Evolutionary conservation across 2,888 invertebrate genomes (phyloP).

Genomic region (Volucella inflata): DNA sequence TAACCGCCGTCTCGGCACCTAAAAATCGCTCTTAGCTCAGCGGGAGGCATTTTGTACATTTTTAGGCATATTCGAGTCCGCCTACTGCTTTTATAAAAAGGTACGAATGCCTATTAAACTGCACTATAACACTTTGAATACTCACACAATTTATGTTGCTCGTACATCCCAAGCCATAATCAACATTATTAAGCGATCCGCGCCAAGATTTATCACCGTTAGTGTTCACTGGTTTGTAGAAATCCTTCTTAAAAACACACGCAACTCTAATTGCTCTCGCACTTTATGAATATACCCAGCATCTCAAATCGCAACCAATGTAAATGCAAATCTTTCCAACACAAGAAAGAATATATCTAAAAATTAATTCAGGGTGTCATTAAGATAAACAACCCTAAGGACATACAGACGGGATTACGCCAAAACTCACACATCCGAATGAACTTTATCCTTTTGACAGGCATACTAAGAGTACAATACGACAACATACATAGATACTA

Average conservation of each 20-base stretch:
- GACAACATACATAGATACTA: no score
- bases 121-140: no score
- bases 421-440: slow-evolving; percentile 29
- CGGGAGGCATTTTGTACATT: no score
- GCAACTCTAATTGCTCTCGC: slow-evolving; percentile 12
- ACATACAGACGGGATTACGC: slow-evolving; percentile 40
- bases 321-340: slow-evolving; percentile 27
- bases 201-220: not conserved
- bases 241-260: not conserved
- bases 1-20: no score
- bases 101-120: no score
- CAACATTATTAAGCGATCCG: not conserved
- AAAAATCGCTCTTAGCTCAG: no score
- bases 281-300: slow-evolving; percentile 26
- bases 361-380: slow-evolving; percentile 32
- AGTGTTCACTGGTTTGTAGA: not conserved
- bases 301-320: not conserved
- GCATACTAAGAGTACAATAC: not conserved
- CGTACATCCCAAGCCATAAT: not conserved
- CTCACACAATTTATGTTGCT: not conserved
- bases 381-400: slow-evolving; percentile 42
- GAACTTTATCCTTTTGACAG: slow-evolving; percentile 14
- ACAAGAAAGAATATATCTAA: slow-evolving; percentile 13
- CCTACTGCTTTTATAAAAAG: no score
- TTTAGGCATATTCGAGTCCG: no score